These are phyloP conservation scores for Caenorhabditis briggsae DNA, from an alignment of 1,140 invertebrate genomes.

Conservation along the genomic window DNA sequence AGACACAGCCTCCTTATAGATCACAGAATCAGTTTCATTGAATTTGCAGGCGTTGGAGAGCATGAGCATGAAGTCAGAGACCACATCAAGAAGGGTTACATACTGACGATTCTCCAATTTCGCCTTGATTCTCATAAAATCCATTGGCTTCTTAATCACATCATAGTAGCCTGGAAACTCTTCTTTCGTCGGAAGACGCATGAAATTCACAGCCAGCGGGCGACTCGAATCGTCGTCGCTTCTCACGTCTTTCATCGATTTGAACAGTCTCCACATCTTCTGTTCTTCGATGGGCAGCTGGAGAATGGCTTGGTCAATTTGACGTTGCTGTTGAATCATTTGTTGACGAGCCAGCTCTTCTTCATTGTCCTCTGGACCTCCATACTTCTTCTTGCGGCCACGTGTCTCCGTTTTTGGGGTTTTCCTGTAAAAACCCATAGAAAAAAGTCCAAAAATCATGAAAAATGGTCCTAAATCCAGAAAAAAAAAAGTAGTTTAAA, in stretches of 20 bases:
- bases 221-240: slow-evolving; percentile 79
- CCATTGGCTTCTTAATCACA: slow-evolving; percentile 93
- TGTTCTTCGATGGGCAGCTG: slow-evolving; percentile 54
- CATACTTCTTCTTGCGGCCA: neutral
- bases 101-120: slow-evolving; percentile 69
- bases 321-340: neutral
- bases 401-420: slow-evolving; percentile 10
- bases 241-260: slow-evolving; percentile 87
- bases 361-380: neutral
- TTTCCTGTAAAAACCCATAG: neutral
- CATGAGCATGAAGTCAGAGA: slow-evolving; percentile 94
- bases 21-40: slow-evolving; percentile 98
- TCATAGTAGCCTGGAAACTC: slow-evolving; percentile 97
- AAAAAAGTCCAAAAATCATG: too few species aligned
- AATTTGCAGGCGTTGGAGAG: slow-evolving; percentile 99
- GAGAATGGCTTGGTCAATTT: neutral
- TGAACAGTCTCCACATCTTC: slow-evolving; percentile 79
- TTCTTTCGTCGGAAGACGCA: slow-evolving; percentile 86
- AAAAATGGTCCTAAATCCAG: too few species aligned
- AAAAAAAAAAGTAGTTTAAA: too few species aligned
- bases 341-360: neutral
- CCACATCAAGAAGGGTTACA: slow-evolving; percentile 86
- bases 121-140: slow-evolving; percentile 86
- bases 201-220: slow-evolving; percentile 79
- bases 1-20: slow-evolving; percentile 96